Evolutionary conservation across 2,797 vertebrate species (phyloP), one percentile per base, ranked within the genome.

Genomic region (Anguilla anguilla): DNA sequence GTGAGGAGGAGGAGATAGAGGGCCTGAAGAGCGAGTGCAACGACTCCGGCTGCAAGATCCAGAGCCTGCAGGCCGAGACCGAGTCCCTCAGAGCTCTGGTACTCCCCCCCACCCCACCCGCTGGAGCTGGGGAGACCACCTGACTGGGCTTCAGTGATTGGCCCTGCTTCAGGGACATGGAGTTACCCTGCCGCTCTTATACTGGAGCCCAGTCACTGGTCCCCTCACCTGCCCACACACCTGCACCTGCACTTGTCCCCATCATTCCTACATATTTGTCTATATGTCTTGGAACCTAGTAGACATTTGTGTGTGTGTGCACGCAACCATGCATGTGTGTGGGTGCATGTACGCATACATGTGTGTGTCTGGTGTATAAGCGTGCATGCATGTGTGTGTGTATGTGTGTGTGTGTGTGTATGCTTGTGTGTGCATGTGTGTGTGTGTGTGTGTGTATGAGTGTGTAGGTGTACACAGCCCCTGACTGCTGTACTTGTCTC

Each of bases 11-110:
- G 93, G 90, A 97, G 93, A 94, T 97, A n/a, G 96, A 97, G 89
- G 89, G 92, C 0, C 96, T 99, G 90, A 97, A 97, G 93, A 90
- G 94, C 0, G 97, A 98, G 88, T 96, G 97, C 82, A 96, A 94
- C 1, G 95, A 97, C 43, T 94, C 96, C 0, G 94, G 96, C 1
- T 96, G 96, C 91, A 97, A 97, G 94, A 96, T 98, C 90, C 97
- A 99, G 95, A 98, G 96, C 92, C 94, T 99, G 86, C 97, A 98
- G 94, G 98, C 97, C 0, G 97, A 99, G 94, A 98, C 95, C 0
- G 97, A 99, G 93, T 98, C 98, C 91, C 95, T 93, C 67, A 92
- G 90, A 81, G 90, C 93, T 43, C 89, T 94, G 90, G 92, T 94
- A 92, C 35, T 55, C 84, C 77, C 55, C 1, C 53, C 59, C n/a